Evolutionary conservation across 2,113 vertebrate species (phyloP).

Genomic region (Scophthalmus maximus): DNA sequence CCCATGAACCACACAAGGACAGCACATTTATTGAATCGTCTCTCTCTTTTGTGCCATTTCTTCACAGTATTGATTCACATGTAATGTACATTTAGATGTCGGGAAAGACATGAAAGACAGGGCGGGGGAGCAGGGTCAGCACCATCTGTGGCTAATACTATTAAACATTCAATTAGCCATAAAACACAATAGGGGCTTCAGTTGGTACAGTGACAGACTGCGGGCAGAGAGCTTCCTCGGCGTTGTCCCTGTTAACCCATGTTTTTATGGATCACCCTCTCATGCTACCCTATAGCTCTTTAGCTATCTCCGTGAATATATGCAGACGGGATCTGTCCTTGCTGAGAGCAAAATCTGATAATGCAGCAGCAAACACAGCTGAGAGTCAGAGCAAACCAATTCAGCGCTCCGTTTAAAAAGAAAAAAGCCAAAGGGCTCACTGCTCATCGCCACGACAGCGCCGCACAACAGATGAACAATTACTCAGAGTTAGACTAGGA

Average conservation of each 20-base stretch:
- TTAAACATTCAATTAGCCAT: conserved; percentile 78
- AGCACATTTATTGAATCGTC: conserved; percentile 18
- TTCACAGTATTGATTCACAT: conserved; percentile 56
- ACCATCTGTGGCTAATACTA: conserved; percentile 44
- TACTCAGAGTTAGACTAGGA: conserved; percentile 63
- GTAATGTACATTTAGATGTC: conserved; percentile 30
- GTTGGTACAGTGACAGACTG: conserved; percentile 62
- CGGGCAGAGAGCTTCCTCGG: conserved; percentile 45
- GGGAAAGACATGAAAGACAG: conserved; percentile 4
- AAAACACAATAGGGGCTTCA: conserved; percentile 59
- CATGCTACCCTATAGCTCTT: conserved; percentile 68
- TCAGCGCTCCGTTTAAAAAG: conserved; percentile 59
- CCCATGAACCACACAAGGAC: conserved; percentile 10
- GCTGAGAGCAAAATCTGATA: conserved; percentile 81
- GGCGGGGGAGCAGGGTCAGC: not conserved
- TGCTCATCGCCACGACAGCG: conserved; percentile 66
- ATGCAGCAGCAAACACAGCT: conserved; percentile 79
- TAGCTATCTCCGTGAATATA: conserved; percentile 74
- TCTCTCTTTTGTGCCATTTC: conserved; percentile 28
- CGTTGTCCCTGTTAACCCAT: conserved; percentile 53
- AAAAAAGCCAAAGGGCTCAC: conserved; percentile 68
- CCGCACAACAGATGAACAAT: conserved; percentile 72
- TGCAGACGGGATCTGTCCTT: conserved; percentile 79
- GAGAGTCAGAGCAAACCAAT: conserved; percentile 76
- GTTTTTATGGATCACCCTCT: conserved; percentile 73